Evolutionary conservation across 2,888 invertebrate genomes (phyloP), one percentile per base, ranked within the genome.

Genomic region (Drosophila borealis): DNA sequence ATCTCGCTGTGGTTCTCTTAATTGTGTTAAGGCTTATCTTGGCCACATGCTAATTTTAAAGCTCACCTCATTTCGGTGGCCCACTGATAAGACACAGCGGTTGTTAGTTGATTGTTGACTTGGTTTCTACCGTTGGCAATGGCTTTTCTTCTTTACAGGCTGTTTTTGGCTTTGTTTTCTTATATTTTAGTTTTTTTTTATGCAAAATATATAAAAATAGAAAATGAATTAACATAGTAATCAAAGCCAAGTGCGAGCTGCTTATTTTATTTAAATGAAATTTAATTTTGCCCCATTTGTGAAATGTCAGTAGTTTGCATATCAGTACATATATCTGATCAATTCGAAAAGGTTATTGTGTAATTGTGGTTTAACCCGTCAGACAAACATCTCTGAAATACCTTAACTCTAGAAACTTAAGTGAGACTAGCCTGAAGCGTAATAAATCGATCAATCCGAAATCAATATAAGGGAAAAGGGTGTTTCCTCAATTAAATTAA

Each of bases 1-100:
- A 83, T 81, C 34, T 87, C 70, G 70, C 91, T 91, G 57, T 10
- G 37, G 36, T 50, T 42, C 37, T 14, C 11, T 8, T 11, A 41
- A 60, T n/a, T 17, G 13, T 10, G 46, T 39, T 19, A 49, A 5
- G 5, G 48, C 21, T 69, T 83, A 83, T 86, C 77, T 36, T 2
- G 5, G 3, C 14, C 46, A 5, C 44, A 81, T 84, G 88, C 55
- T 70, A 80, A 78, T 61, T 59, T 13, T 4, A 33, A 25, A 34
- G 29, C 70, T 83, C 74, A 80, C 81, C 81, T 83, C 80, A 81
- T 78, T 79, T 74, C 57, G 53, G 46, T 54, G 42, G 37, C 36
- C 59, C 44, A 42, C n/a, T 56, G 84, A 78, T 83, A 77, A n/a
- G 11, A 21, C 61, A 11, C 62, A 48, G 60, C 48, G 46, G 61